Evolutionary conservation across 2,797 vertebrate species (phyloP), one percentile per base, ranked within the genome.

Genomic region (Knipowitschia caucasica): DNA sequence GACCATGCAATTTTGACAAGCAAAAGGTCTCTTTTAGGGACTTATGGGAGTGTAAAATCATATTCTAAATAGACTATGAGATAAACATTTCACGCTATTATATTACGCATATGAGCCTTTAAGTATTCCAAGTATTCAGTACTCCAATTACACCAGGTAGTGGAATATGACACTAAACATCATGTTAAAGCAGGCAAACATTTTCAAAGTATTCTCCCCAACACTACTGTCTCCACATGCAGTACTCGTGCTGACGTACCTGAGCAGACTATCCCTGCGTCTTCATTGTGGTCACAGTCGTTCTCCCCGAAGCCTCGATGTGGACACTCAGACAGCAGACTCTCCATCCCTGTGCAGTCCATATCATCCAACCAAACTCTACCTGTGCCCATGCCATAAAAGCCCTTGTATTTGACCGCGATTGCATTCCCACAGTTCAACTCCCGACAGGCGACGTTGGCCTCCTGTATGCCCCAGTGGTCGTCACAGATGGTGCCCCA

Each of bases 401-500:
- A 73, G 29, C 77, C 74, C 3, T 59, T 77, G 39, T 61, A 64
- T 43, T 70, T 86, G 33, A 72, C 82, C 0, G 27, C 0, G 0
- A 86, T 21, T 5, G 84, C 50, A 10, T 1, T 64, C 2, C 88
- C 88, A 39, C 88, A 90, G 31, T 78, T 73, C 76, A 87, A 45
- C 63, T 87, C 66, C 17, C 68, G 59, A 46, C 88, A 90, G 0
- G 53, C 44, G 0, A 90, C 88, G 2, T 8, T 0, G 9, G 80
- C 84, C 30, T 86, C 86, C 17, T 56, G 63, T 23, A 89, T 62
- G 11, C 82, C 86, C 82, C 84, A 90, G 45, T 39, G 53, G 57
- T 89, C 78, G 17, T 86, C 80, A 35, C 87, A 89, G 15, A 88
- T 35, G 0, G 84, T 80, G 33, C 85, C 86, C 89, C 89, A 90